Percentiles rank a stretch among this genome's conserved stretches.
Conservation (phyloP, 2,113 vertebrate genomes). For the Pionites leucogaster region DNA sequence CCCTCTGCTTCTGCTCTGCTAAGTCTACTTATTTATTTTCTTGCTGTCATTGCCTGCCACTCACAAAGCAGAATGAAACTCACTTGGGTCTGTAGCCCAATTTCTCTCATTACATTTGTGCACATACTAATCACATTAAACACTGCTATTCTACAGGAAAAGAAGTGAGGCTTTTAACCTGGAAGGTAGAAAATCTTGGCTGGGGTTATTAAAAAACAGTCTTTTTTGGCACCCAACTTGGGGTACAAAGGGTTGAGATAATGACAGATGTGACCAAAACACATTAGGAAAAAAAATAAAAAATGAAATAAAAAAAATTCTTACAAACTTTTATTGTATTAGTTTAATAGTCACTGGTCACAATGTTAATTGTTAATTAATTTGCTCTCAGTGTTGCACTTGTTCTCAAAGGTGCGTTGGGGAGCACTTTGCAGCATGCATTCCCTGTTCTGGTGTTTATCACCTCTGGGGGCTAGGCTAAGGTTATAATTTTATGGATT, state of each 20-base stretch:
- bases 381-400: not conserved
- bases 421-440: not conserved
- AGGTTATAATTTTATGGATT: not conserved
- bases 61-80: not conserved
- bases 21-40: not conserved
- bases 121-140: no score
- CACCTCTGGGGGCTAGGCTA: not conserved
- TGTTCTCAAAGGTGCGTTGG: not conserved
- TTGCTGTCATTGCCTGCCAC: not conserved
- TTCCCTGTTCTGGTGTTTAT: not conserved
- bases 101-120: not conserved
- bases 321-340: not conserved
- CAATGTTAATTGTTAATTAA: not conserved
- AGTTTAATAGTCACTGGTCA: not conserved
- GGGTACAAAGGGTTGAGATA: not conserved
- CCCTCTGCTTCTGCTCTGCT: not conserved
- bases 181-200: not conserved
- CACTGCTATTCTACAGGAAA: rapidly evolving
- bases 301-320: no score
- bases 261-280: not conserved
- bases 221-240: not conserved
- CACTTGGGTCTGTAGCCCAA: not conserved
- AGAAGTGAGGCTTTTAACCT: not conserved
- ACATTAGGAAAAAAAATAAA: not conserved
- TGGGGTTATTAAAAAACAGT: not conserved